Evolutionary conservation across 35 echinoderm and acorn worm species (phyloP), one percentile per base, ranked within the genome.

Genomic region (Apostichopus parvimensis): DNA sequence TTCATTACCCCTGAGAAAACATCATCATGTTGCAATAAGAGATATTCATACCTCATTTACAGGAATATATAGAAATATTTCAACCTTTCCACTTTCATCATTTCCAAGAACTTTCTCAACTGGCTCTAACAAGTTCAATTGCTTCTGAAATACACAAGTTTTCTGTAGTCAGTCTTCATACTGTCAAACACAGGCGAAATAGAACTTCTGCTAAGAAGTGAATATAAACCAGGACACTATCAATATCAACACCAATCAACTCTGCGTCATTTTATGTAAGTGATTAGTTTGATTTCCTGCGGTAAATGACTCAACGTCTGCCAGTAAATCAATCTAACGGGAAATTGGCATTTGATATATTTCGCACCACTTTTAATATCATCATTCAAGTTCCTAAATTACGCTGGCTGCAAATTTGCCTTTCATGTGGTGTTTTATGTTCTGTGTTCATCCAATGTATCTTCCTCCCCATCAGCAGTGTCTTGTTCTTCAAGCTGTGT

Each of bases 1-100:
- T 76, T 89, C 87, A 89, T 73, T 22, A 89, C 70, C 25, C 45
- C 23, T 73, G 87, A 25, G 34, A 89, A 89, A 4, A 89, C 5
- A 89, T 89, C 68, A 73, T 76, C 70, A 89, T 89, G 87, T 62
- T 72, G 9, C 70, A 89, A 26, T 25, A 89, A 45, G 34, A 89
- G 26, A 73, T 7, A 23, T 77, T 18, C 73, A 15, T 23, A 8
- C 60, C n/a, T 89, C 23, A 73, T 26, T 73, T 25, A 89, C 60
- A 15, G 87, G 65, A 54, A 89, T 57, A 89, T 77, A 89, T 25
- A 52, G 61, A 75, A 73, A 89, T 45, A 0, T 56, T 89, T 4
- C 87, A 73, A 25, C 15, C 12, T 60, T 86, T 59, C 83, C 83
- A 2, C 34, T 11, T 53, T 70, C 62, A 10, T 89, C 6, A 45